These are phyloP conservation scores for Sympetrum striolatum DNA, from an alignment of 2,888 invertebrate species.

Conservation along the genomic window DNA sequence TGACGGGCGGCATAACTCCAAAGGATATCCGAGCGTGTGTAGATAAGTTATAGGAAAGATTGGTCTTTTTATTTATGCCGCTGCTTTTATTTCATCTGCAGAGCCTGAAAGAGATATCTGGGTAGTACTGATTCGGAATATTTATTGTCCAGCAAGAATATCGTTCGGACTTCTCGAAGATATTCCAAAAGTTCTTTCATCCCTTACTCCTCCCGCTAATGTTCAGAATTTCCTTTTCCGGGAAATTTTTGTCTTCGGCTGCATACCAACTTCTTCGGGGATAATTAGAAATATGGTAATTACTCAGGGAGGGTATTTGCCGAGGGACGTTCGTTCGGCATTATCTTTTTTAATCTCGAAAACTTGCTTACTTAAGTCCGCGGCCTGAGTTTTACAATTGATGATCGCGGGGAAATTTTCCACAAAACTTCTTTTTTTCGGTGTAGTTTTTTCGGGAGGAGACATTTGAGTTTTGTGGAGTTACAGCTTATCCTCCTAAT, in stretches of 20 bases:
- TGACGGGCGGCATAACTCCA: slow-evolving; percentile 1
- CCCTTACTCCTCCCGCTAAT: neutral
- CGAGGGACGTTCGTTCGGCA: no score
- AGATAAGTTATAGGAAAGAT: slow-evolving; percentile 23
- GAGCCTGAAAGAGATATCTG: neutral
- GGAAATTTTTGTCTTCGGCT: neutral
- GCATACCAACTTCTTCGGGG: neutral
- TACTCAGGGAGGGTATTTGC: no score
- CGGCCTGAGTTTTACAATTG: no score
- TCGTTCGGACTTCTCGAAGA: neutral
- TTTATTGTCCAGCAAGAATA: neutral
- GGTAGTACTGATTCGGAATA: neutral
- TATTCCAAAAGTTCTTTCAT: neutral
- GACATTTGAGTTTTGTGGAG: no score
- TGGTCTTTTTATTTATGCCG: neutral
- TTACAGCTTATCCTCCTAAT: no score
- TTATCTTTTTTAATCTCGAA: no score
- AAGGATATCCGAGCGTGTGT: neutral
- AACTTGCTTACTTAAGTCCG: no score
- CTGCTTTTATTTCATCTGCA: neutral
- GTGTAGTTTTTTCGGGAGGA: no score
- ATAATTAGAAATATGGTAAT: neutral
- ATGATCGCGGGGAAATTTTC: no score
- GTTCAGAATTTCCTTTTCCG: neutral
- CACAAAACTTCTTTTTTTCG: no score